Conservation (phyloP, 2,888 invertebrate species). For the Sinopyrophorus schimmeli region DNA sequence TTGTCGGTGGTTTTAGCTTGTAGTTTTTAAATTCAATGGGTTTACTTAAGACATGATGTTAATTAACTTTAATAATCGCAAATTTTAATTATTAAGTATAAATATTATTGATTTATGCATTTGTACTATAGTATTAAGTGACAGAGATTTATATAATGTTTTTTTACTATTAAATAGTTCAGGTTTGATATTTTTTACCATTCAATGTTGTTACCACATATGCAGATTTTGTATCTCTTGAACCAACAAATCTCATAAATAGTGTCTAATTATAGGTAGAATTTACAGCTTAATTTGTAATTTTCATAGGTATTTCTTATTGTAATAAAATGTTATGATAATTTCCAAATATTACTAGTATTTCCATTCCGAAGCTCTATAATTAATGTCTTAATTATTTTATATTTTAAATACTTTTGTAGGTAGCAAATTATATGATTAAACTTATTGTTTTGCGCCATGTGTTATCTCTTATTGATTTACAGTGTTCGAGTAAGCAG, state of each 20-base stretch:
- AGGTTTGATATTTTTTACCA: slow-evolving; percentile 34
- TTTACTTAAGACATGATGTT: neutral
- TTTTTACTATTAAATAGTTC: slow-evolving; percentile 18
- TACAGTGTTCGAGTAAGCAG: no score
- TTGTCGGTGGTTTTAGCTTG: neutral
- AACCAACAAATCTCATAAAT: slow-evolving; percentile 21
- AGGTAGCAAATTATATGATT: no score
- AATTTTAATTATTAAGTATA: neutral
- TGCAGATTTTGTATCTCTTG: slow-evolving; percentile 28
- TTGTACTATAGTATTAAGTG: slow-evolving; percentile 25
- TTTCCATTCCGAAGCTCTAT: no score
- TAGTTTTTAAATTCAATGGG: neutral
- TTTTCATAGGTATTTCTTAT: slow-evolving; percentile 30
- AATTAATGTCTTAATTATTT: no score
- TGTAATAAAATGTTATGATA: slow-evolving; percentile 32
- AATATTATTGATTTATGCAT: slow-evolving; percentile 4
- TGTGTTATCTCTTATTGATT: no score
- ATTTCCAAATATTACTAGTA: no score
- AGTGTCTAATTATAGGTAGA: no score
- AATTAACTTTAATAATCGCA: neutral
- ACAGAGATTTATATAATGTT: slow-evolving; percentile 27
- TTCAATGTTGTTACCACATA: slow-evolving; percentile 36
- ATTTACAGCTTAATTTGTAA: slow-evolving; percentile 30
- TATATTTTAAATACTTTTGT: no score
- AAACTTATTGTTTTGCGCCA: no score